These are phyloP conservation scores for Athrips mouffetella DNA, from an alignment of 2,888 invertebrate genomes.

Conservation along the genomic window DNA sequence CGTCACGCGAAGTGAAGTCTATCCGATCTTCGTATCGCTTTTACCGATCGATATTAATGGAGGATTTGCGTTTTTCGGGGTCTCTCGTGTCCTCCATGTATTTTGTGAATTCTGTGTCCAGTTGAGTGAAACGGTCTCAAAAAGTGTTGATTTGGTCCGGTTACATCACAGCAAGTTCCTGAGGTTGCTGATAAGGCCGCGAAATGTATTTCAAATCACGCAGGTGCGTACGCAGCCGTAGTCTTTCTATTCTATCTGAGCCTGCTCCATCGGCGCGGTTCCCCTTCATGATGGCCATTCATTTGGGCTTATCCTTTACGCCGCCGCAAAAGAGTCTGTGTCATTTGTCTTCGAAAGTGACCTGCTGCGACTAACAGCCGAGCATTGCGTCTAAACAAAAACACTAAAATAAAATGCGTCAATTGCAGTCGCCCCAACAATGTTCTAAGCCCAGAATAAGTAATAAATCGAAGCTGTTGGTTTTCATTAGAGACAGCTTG, in stretches of 20 bases:
- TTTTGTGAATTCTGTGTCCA: constrained; percentile 63
- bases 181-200: constrained; percentile 65
- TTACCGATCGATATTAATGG: constrained; percentile 83
- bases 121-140: constrained; percentile 60
- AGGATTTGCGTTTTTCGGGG: constrained; percentile 72
- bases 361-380: constrained; percentile 51
- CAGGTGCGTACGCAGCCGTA: constrained; percentile 99
- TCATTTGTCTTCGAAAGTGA: constrained; percentile 68
- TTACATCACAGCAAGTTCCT: constrained; percentile 73
- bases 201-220: constrained; percentile 82
- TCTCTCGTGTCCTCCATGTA: constrained; percentile 62
- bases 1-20: constrained; percentile 75
- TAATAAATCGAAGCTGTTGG: constrained; percentile 8
- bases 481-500: constrained; percentile 12
- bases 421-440: constrained; percentile 23
- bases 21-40: constrained; percentile 66
- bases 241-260: constrained; percentile 90
- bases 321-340: constrained; percentile 76
- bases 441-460: neutral
- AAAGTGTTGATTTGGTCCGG: constrained; percentile 71
- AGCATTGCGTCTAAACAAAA: constrained; percentile 65
- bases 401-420: constrained; percentile 52
- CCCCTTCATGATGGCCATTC: constrained; percentile 77
- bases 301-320: constrained; percentile 77
- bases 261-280: constrained; percentile 86